Percentiles rank a stretch among this genome's conserved stretches.
These are phyloP conservation scores for Ladona fulva DNA, from an alignment of 1,140 invertebrate species.

Conservation along the genomic window DNA sequence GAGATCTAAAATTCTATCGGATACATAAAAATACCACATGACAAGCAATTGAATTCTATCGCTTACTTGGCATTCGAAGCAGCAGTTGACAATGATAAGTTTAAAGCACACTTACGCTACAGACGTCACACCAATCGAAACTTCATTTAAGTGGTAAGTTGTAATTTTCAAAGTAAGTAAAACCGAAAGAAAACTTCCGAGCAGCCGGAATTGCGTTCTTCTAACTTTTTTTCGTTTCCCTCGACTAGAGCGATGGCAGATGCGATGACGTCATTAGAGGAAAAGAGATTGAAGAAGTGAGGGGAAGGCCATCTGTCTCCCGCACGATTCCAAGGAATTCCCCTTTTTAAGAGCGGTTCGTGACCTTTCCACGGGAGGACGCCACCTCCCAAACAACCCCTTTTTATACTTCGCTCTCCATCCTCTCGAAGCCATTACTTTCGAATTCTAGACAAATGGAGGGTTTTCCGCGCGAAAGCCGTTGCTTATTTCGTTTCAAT, in stretches of 20 bases:
- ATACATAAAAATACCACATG: too few species aligned
- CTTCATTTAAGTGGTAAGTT: too few species aligned
- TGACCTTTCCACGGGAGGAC: neutral
- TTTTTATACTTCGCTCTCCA: neutral
- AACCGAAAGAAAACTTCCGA: too few species aligned
- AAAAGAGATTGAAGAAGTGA: neutral
- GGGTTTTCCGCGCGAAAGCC: neutral
- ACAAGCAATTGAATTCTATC: too few species aligned
- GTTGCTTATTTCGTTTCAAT: neutral
- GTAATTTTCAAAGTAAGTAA: too few species aligned
- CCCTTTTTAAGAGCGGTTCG: conserved; percentile 4
- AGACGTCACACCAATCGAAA: too few species aligned
- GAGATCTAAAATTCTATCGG: too few species aligned
- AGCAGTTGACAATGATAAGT: too few species aligned
- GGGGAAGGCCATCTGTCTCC: conserved; percentile 1
- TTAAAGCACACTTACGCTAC: too few species aligned
- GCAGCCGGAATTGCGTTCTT: too few species aligned
- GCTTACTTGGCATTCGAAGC: too few species aligned
- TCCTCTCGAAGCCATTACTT: neutral
- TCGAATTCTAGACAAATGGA: neutral
- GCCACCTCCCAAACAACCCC: neutral
- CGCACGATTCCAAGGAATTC: conserved; percentile 7
- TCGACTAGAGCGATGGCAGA: neutral
- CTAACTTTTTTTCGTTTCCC: too few species aligned
- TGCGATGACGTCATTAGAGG: neutral